phyloP scores from a whole-genome alignment of 2,797 vertebrate genomes.

The Centropyge bicolor region DNA sequence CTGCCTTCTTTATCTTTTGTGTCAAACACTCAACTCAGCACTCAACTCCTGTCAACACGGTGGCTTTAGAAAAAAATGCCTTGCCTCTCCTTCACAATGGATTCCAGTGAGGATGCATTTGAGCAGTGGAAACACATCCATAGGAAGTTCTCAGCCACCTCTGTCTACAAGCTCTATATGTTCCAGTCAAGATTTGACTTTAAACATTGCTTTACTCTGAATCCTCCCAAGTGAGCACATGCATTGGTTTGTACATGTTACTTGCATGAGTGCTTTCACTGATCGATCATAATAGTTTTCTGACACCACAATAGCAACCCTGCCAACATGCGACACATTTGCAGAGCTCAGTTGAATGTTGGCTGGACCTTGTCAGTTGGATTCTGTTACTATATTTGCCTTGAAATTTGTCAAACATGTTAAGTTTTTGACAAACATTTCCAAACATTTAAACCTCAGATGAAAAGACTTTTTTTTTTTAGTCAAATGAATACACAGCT shows the following conservation, averaged over 20 bases:
- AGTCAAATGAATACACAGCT: background rate
- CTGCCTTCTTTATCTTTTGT: background rate
- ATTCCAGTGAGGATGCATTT: conserved; percentile 25
- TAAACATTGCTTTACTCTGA: conserved; percentile 5
- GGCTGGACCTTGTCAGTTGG: background rate
- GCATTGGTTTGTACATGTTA: background rate
- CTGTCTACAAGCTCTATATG: background rate
- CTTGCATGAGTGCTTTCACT: background rate
- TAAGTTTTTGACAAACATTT: conserved; percentile 1
- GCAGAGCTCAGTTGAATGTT: background rate
- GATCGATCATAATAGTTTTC: background rate
- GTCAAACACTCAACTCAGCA: background rate
- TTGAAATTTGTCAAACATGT: conserved; percentile 15
- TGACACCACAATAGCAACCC: background rate
- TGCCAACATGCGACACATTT: background rate
- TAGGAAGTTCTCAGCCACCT: conserved; percentile 13
- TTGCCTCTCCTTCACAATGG: conserved; percentile 3
- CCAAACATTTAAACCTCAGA: background rate
- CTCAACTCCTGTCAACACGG: background rate
- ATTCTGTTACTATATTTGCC: conserved; percentile 8
- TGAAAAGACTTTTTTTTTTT: conserved; percentile 25
- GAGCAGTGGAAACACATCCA: conserved; percentile 16
- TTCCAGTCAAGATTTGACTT: background rate
- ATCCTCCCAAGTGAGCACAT: background rate
- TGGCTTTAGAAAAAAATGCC: background rate